Evolutionary conservation across 2,113 vertebrate species (phyloP).

Genomic region (Scopus umbretta): DNA sequence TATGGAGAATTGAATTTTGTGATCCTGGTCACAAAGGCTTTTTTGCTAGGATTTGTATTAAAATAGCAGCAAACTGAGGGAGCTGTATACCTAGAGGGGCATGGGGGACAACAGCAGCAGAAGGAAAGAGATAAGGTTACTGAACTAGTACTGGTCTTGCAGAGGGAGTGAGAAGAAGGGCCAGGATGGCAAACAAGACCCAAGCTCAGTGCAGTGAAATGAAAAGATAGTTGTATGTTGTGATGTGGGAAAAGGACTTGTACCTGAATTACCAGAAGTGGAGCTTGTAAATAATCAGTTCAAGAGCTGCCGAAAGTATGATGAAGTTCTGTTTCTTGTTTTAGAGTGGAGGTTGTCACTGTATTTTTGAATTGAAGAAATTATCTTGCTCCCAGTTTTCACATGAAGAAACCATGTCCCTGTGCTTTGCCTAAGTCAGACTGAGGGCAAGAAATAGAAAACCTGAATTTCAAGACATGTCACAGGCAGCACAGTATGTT

Average conservation of each 20-base stretch:
- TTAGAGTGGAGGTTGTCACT: neutral
- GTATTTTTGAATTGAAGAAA: neutral
- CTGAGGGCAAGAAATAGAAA: neutral
- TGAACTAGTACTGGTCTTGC: neutral
- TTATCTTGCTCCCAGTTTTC: neutral
- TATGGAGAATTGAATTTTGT: neutral
- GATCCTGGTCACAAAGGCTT: neutral
- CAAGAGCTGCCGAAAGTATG: neutral
- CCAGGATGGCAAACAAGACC: neutral
- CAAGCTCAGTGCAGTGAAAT: neutral
- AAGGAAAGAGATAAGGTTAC: neutral
- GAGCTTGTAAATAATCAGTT: neutral
- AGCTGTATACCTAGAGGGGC: neutral
- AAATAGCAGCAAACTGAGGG: neutral
- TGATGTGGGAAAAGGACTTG: neutral
- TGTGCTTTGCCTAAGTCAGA: neutral
- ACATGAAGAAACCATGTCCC: neutral
- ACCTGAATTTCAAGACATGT: slow-evolving; percentile 32
- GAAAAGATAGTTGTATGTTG: neutral
- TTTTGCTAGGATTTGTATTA: neutral
- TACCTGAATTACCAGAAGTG: neutral
- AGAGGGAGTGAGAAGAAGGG: neutral
- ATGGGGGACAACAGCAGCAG: neutral
- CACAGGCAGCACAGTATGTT: slow-evolving; percentile 12
- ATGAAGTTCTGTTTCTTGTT: neutral